Base-by-base conservation (phyloP, 2,888 invertebrate species). In the Perdita meconis region DNA sequence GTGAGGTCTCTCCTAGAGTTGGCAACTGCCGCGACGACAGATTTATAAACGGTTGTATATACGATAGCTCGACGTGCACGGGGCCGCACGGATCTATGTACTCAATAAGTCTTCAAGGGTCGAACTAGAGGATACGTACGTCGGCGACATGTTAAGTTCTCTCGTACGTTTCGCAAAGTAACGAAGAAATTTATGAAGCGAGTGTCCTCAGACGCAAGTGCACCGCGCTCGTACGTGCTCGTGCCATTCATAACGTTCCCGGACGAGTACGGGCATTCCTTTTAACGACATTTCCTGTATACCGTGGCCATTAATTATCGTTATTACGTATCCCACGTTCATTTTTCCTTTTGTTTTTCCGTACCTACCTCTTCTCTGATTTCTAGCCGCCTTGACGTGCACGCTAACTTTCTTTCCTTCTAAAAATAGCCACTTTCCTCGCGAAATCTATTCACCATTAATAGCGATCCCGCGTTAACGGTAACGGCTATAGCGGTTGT, bases 101-200 rank as follows among this genome's bases (percentile, higher is more conserved):
- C 74, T 77, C 77, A 13, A 86, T 85, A 85, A 85, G 85, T 85
- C 84, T 86, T 70, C 70, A 67, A 76, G 67, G 72, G 65, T 84
- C 76, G 85, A 86, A 85, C 84, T 71, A 60, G 85, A 73, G 69
- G 79, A 73, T 61, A 81, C 74, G 76, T 73, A 81, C 80, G 77
- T 79, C 75, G 84, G 68, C 77, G 84, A 82, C 81, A 86, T 82
- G 83, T 79, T 85, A 75, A 80, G 78, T 80, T 63, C 73, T 77
- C 77, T 68, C 71, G 61, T 72, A 75, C 71, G 77, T 82, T 81
- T 81, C 71, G 78, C 80, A 75, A 72, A 77, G 76, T 83, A 83
- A 84, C 87, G 80, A 86, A 83, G 86, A 82, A 87, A 86, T 86
- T 86, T 87, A 87, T 86, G 82, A 87, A 78, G 73, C 79, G 67